A percentile compares a stretch with the other conserved stretches of the same genome.
Conservation (phyloP, 2,888 invertebrate species). For the Sminthurides aquaticus region DNA sequence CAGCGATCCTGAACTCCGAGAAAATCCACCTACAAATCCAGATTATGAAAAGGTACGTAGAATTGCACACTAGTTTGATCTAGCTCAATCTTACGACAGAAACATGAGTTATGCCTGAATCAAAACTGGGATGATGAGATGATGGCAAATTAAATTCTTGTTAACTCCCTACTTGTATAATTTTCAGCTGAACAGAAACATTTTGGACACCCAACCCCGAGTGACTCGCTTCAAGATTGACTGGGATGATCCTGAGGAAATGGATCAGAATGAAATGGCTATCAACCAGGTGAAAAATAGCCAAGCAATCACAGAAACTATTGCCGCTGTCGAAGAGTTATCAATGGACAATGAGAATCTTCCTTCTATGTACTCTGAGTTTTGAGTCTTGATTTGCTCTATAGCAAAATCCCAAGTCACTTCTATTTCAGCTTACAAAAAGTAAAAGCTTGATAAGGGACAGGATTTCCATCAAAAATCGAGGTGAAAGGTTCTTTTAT, state of each 20-base stretch:
- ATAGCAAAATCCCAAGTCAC: neutral
- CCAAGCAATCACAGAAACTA: constrained; percentile 21
- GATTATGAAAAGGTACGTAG: constrained; percentile 84
- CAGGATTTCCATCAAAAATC: no score
- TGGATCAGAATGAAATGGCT: constrained; percentile 13
- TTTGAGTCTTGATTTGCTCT: constrained; percentile 8
- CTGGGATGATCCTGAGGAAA: constrained; percentile 67
- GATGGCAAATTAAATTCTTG: no score
- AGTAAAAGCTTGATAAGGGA: no score
- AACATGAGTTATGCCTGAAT: no score
- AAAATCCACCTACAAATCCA: constrained; percentile 88
- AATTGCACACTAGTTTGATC: no score
- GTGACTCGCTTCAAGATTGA: constrained; percentile 96
- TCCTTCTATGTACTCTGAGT: constrained; percentile 21
- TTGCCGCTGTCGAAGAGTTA: constrained; percentile 21
- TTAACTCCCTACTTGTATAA: no score
- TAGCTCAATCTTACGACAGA: no score
- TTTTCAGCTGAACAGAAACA: constrained; percentile 63
- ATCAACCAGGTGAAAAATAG: constrained; percentile 10
- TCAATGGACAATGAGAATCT: constrained; percentile 24
- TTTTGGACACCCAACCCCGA: constrained; percentile 80
- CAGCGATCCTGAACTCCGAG: constrained; percentile 79
- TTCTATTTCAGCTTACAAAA: no score
- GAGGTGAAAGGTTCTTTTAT: no score
- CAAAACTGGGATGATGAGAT: no score